These are phyloP conservation scores for Tachycineta bicolor DNA, from an alignment of 2,113 vertebrate species.

Conservation along the genomic window DNA sequence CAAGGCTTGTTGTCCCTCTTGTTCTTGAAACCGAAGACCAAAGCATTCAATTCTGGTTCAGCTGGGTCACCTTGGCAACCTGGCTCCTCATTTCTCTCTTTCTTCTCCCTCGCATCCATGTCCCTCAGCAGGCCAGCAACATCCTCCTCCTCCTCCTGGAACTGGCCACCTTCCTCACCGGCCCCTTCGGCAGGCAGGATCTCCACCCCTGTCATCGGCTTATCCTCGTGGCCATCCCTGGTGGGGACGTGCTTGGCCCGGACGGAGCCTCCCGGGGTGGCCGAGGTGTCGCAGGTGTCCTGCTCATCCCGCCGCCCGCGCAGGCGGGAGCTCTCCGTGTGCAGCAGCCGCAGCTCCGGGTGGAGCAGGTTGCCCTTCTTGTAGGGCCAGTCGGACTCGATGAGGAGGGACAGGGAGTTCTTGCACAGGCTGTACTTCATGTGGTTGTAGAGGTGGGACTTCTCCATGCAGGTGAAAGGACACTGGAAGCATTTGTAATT, in stretches of 20 bases:
- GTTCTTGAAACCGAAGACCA: conserved; percentile 45
- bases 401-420: conserved; percentile 94
- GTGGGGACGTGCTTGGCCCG: background rate
- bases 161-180: conserved; percentile 54
- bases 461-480: conserved; percentile 99
- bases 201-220: background rate
- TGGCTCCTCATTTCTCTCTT: background rate
- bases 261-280: fast-evolving
- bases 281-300: conserved; percentile 6
- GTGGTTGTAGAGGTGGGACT: conserved; percentile 98
- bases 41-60: conserved; percentile 33
- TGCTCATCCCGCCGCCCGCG: conserved; percentile 35
- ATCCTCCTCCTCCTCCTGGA: conserved; percentile 72
- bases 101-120: conserved; percentile 48
- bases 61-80: background rate
- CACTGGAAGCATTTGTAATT: conserved; percentile 99
- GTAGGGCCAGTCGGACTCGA: conserved; percentile 92
- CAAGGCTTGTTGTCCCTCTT: conserved; percentile 75
- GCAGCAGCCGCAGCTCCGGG: conserved; percentile 82
- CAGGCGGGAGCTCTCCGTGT: conserved; percentile 56
- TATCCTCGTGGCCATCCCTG: background rate
- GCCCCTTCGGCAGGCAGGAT: conserved; percentile 17
- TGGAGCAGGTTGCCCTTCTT: conserved; percentile 86
- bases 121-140: conserved; percentile 48
- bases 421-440: conserved; percentile 99